A percentile compares a stretch with the other conserved stretches of the same genome.
Conservation (phyloP, 2,113 vertebrate species). For the Rhinopithecus roxellana region DNA sequence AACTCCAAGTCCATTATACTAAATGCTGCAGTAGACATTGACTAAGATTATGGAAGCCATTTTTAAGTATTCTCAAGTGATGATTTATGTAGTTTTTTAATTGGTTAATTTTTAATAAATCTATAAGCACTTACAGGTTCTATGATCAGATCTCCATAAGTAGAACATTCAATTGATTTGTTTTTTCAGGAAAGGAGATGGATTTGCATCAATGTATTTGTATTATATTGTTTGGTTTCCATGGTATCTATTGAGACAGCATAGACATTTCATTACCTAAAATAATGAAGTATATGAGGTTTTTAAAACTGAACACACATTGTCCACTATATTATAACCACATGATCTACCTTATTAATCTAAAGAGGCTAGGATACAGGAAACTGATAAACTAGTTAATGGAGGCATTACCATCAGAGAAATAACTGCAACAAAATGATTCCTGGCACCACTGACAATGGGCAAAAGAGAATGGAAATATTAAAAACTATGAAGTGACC, state of each 20-base stretch:
- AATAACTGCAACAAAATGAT: neutral
- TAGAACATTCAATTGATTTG: neutral
- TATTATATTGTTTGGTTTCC: neutral
- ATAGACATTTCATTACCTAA: neutral
- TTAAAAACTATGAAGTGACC: neutral
- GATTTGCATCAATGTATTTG: neutral
- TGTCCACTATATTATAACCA: neutral
- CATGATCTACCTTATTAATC: neutral
- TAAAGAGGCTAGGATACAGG: neutral
- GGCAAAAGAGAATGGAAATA: neutral
- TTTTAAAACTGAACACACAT: neutral
- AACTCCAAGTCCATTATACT: neutral
- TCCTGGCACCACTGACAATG: neutral
- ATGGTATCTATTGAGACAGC: neutral
- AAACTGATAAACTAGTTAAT: neutral
- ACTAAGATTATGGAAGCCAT: neutral
- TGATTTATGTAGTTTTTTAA: neutral
- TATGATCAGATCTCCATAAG: neutral
- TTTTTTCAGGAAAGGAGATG: neutral
- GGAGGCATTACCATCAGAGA: neutral
- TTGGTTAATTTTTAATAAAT: constrained; percentile 7
- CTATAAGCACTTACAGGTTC: neutral
- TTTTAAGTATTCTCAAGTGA: neutral
- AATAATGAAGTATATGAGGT: neutral
- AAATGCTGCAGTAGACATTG: neutral